Base-by-base conservation (phyloP, 2,113 vertebrate species). In the Bos indicus region DNA sequence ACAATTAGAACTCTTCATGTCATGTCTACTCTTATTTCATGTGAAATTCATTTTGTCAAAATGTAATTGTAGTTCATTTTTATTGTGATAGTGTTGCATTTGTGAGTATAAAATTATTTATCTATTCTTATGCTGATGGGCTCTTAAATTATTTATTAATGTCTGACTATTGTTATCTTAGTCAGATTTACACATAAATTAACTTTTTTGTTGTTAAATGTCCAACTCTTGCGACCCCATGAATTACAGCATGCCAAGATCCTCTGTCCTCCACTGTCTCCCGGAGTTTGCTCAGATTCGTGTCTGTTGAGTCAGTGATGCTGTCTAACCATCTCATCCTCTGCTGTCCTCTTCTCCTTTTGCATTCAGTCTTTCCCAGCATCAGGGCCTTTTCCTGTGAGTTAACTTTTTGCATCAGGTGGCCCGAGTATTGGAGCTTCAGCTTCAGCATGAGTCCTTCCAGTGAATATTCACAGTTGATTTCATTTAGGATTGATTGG, bases 61-160 rank as follows among this genome's bases (percentile, higher is more conserved):
- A 74, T 95, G 15, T 89, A 82, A 82, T 64, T 95, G 8, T 95
- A 46, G 9, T 57, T 93, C 59, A 85, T 80, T 92, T 13, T 93
- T 64, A 91, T n/a, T 85, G 25, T 84, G 33, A 46, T 87, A 56
- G 13, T 83, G 4, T 84, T 92, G 36, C 2, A 77, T 95, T 95
- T 96, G 28, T 92, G 40, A 90, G 67, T 84, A 56, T 71, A 43
- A 7, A 11, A 48, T 33, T 54, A 6, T 82, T 84, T 78, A 87
- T 67, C 19, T 51, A 13, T 91, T 92, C 43, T 46, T 91, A 26
- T 90, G 9, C 64, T 96, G 67, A 78, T 78, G 43, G 26, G 11
- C 21, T 62, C 12, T 59, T 94, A 94, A 89, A 54, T 95, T 93
- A 85, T 88, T 59, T 95, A 89, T 90, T 96, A 92, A 46, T 91